phyloP scores from a whole-genome alignment of 2,797 vertebrate species.

The Mus spretus region DNA sequence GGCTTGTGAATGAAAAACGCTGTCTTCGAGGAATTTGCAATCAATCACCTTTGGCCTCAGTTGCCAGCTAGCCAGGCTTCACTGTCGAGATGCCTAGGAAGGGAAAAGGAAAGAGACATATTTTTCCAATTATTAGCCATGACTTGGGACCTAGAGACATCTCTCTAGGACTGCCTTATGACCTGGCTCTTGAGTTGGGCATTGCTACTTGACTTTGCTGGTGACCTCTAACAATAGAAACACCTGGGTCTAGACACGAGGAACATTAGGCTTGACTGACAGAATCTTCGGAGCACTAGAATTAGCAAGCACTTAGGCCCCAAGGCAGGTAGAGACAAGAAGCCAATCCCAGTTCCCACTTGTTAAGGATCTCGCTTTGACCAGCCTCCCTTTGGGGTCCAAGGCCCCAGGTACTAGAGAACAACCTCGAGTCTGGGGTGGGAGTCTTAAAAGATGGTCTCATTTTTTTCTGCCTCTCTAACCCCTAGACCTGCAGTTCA shows the following conservation, averaged over 20 bases:
- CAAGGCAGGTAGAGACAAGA: background rate
- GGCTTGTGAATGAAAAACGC: slow-evolving; percentile 30
- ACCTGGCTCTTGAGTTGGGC: background rate
- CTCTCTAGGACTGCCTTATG: background rate
- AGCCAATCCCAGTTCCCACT: background rate
- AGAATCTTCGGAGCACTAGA: background rate
- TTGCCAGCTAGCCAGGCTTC: background rate
- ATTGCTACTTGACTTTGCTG: background rate
- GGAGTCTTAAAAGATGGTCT: background rate
- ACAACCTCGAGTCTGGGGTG: background rate
- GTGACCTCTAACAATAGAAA: background rate
- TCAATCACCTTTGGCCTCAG: background rate
- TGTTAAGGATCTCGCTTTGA: slow-evolving; percentile 18
- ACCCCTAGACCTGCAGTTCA: background rate
- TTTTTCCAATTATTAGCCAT: background rate
- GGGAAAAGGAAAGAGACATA: background rate
- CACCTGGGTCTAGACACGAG: background rate
- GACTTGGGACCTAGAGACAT: background rate
- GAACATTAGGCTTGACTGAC: background rate
- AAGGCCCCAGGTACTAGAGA: background rate
- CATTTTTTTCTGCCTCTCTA: background rate
- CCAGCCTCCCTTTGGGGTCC: background rate
- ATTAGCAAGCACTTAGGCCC: background rate
- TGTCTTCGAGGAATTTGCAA: slow-evolving; percentile 60
- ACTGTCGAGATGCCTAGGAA: background rate